Base-by-base conservation (phyloP, 2,797 vertebrate genomes). In the Dermochelys coriacea region DNA sequence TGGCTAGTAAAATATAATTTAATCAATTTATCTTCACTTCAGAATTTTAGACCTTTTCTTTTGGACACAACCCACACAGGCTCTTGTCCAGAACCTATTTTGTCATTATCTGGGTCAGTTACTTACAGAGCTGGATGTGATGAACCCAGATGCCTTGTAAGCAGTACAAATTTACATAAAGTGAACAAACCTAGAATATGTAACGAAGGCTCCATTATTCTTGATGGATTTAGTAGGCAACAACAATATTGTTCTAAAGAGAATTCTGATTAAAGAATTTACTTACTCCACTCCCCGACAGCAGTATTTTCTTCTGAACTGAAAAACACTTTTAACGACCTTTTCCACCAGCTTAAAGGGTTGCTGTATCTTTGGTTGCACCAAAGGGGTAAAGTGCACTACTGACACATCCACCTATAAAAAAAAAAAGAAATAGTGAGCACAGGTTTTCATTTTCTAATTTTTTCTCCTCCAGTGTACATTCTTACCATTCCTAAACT, bases 281-380 rank as follows among this genome's bases (percentile, higher is more conserved):
- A 89, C 98, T 99, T 98, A 99, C 99, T 98, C 98, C 0, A 99
- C 87, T 95, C 99, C 99, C 21, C 98, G 99, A 93, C 98, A 94
- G 97, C 99, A 99, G 97, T 99, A 96, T 97, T 99, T 99, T 97
- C 99, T 98, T 95, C 99, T 98, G 97, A 99, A 99, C 87, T 99
- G 99, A 96, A 99, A 99, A 78, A 98, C 89, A 47, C 98, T 99
- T 97, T 55, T 98, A 93, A 99, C 98, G 34, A 99, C 97, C 97
- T 99, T 99, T 97, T 99, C 99, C 95, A 99, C 99, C 83, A 99
- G 96, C 93, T 98, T 95, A 96, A 99, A 99, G 0, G 99, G 99
- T 97, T 99, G 99, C 96, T 99, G 94, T 95, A 99, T 99, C 98
- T 98, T 98, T 64, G 99, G 99, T 90, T 98, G 95, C 85, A 98